Base-by-base conservation (phyloP, 2,888 invertebrate species). In the Megalurothrips usitatus region DNA sequence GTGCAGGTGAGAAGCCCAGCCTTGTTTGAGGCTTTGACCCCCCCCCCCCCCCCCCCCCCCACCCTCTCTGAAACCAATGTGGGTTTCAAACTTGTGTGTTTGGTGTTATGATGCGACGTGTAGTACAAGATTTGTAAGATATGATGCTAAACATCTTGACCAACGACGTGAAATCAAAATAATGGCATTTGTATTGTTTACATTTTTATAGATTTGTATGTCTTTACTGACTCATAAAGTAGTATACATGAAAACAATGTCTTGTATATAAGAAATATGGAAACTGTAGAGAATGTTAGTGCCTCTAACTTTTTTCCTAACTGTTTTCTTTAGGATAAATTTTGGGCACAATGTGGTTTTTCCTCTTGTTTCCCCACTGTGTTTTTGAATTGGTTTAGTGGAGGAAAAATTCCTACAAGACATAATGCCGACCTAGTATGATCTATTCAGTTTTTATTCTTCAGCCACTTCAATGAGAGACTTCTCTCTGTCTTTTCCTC, bases 131-230 rank as follows among this genome's bases (percentile, higher is more conserved):
- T 43, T 4, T 43, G 34, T 43, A 43, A 43, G 34, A 43, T 43
- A 43, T 43, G 34, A 58, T 75, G n/a, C 26, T 68, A 68, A 23
- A 23, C 23, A 68, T 23, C 68, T 12, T 75, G 68, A 75, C 68
- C 68, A 75, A 75, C 26, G 12, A 75, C 23, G 12, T 23, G 23
- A 75, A 75, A 75, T 75, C 68, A 75, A 75, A 75, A 75, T 75
- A 75, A 75, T 23, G 26, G 12, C 23, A 26, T 75, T 75, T 75
- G 68, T 75, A 23, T 75, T 26, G 26, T 75, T 75, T 75, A 26
- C 68, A 75, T 75, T 75, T 75, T 75, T 75, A 75, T 26, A 75
- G 26, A 23, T 75, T 75, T 75, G 9, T 75, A 75, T 75, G 68
- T 26, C 12, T 23, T 75, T 75, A 58, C 17, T 58, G 34, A 43